A percentile compares a stretch with the other conserved stretches of the same genome.
phyloP scores from a whole-genome alignment of 2,888 invertebrate species.

The Caenorhabditis macrosperma region DNA sequence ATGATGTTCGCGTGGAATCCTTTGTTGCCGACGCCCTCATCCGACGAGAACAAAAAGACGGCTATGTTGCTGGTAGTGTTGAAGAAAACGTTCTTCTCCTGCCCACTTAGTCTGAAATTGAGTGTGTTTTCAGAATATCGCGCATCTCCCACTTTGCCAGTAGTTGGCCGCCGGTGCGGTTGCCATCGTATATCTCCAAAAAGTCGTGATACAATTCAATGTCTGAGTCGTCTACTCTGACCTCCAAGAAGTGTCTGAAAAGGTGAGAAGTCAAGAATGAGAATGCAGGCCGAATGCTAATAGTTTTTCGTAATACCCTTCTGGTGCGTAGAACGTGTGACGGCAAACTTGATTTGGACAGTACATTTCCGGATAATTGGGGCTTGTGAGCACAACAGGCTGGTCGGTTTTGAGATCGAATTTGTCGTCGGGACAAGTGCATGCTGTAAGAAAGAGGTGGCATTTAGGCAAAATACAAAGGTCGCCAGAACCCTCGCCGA shows the following conservation, averaged over 20 bases:
- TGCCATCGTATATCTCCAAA: constrained; percentile 36
- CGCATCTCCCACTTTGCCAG: neutral
- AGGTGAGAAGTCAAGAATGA: neutral
- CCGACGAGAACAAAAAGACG: constrained; percentile 9
- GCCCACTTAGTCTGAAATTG: constrained; percentile 8
- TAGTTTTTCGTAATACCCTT: constrained; percentile 8
- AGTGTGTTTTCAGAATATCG: neutral
- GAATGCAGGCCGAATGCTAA: neutral
- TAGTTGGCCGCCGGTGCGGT: neutral
- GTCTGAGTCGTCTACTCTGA: constrained; percentile 10
- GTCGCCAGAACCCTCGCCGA: neutral
- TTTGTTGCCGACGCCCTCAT: constrained; percentile 13
- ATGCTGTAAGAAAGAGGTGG: constrained; percentile 5
- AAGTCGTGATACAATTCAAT: constrained; percentile 35
- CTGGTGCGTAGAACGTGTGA: constrained; percentile 17
- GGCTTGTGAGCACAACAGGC: constrained; percentile 19
- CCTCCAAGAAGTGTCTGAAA: constrained; percentile 22
- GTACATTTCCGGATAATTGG: constrained; percentile 24
- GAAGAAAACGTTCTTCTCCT: neutral
- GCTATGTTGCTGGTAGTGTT: constrained; percentile 4
- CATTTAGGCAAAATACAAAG: neutral
- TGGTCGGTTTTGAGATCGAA: neutral
- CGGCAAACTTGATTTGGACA: constrained; percentile 35
- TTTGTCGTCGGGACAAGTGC: neutral
- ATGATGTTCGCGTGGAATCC: constrained; percentile 38